These are phyloP conservation scores for Eulacestoma nigropectus DNA, from an alignment of 2,113 vertebrate species.

Conservation along the genomic window DNA sequence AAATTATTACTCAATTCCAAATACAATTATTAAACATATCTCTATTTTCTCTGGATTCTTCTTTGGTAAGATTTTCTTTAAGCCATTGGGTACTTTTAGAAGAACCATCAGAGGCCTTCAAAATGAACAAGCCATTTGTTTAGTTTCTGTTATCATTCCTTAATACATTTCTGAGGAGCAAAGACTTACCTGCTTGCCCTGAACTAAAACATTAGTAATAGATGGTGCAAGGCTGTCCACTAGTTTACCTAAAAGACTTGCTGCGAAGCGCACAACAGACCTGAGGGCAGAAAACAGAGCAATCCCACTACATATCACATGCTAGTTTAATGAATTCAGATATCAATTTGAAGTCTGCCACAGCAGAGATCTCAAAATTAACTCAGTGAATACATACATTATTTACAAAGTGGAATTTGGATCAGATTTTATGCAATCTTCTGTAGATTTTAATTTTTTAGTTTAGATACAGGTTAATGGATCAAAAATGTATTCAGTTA, in stretches of 20 bases:
- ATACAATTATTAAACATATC: not conserved
- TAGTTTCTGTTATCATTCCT: slow-evolving; percentile 20
- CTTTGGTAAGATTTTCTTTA: not conserved
- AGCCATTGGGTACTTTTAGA: not conserved
- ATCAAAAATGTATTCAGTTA: not conserved
- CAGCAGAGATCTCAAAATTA: not conserved
- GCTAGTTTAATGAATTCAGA: slow-evolving; percentile 64
- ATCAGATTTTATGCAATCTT: not conserved
- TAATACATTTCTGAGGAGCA: slow-evolving; percentile 39
- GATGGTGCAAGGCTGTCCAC: slow-evolving; percentile 99
- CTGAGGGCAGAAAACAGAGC: slow-evolving; percentile 88
- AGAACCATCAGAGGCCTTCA: not conserved
- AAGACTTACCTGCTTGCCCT: slow-evolving; percentile 98
- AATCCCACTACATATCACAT: slow-evolving; percentile 72
- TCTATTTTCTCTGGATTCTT: not conserved
- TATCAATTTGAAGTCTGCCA: not conserved
- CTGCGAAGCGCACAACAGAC: slow-evolving; percentile 96
- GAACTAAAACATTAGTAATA: slow-evolving; percentile 99
- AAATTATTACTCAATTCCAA: not conserved
- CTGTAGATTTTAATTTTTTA: not conserved
- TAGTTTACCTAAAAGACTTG: slow-evolving; percentile 98
- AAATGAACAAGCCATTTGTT: not conserved
- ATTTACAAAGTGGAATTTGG: not conserved
- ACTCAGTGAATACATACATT: not conserved
- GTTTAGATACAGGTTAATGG: not conserved